Conservation (phyloP, 2,113 vertebrate species). For the Gobius niger region DNA sequence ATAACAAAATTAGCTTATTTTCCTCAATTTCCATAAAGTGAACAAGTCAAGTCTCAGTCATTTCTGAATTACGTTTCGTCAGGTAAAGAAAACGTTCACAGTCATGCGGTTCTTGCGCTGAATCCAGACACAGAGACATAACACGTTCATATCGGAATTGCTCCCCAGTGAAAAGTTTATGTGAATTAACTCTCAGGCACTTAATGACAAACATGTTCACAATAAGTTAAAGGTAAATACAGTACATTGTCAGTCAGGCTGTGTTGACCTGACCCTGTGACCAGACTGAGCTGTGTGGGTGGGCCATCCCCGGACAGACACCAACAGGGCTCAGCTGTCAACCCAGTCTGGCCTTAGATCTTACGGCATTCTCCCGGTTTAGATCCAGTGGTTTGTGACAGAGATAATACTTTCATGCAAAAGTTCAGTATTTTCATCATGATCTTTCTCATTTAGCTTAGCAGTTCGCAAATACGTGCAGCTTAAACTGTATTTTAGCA, state of each 20-base stretch:
- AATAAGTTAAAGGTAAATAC: neutral
- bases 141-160: neutral
- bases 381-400: no score
- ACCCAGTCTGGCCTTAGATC: no score
- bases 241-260: neutral
- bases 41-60: no score
- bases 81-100: no score
- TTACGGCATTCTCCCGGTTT: no score
- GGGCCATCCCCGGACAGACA: neutral
- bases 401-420: no score
- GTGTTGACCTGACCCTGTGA: neutral
- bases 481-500: neutral
- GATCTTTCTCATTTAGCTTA: no score
- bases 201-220: neutral
- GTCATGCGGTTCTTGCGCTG: no score
- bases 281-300: neutral
- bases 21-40: no score
- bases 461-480: neutral
- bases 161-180: neutral
- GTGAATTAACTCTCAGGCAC: neutral
- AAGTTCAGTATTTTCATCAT: no score
- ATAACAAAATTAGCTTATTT: no score
- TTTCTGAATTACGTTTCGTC: no score
- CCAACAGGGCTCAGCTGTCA: neutral
- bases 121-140: neutral